Evolutionary conservation across 2,888 invertebrate genomes (phyloP), one percentile per base, ranked within the genome.

Genomic region (Polydrusus cervinus): DNA sequence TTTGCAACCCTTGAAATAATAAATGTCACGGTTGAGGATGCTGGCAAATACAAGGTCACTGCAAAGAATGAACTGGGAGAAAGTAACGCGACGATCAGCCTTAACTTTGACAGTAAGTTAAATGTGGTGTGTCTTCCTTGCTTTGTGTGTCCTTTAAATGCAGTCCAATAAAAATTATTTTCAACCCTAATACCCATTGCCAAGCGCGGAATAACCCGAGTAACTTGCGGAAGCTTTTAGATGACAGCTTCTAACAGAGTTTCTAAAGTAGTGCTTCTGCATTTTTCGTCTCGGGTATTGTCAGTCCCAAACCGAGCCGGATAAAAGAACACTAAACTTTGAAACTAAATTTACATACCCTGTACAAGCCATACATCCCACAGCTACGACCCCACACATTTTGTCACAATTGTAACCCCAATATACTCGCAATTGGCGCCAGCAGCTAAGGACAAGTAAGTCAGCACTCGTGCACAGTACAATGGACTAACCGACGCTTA

Each of bases 21-120:
- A 89, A 96, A 96, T 88, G 97, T 97, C 83, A 97, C 97, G 79
- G 96, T 97, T 84, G 97, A 97, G 91, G 97, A 97, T 90, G 97
- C 97, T 89, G 97, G 97, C 86, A 97, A 97, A 90, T 97, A 97
- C 89, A 94, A 96, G 90, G 97, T 97, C 84, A 97, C 95, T 84
- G 97, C 97, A 84, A 98, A 98, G 90, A 98, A 97, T 90, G 97
- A 97, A 89, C 92, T 97, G 84, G 98, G 98, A 87, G 98, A 98
- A 89, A 97, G 97, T 87, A 97, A 97, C 88, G 97, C 97, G 78
- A 97, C 97, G 79, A 97, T 97, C 89, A 97, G 97, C 90, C 93
- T 98, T 84, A 98, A 98, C 90, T 97, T 98, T 90, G 97, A 97
- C 93, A 97, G 98, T 98, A 92, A 96, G 97, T 95, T 85, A 80